Percentiles rank a stretch among this genome's conserved stretches.
Evolutionary conservation across 2,113 vertebrate genomes (phyloP).

Genomic region (Chionodraco myersi): DNA sequence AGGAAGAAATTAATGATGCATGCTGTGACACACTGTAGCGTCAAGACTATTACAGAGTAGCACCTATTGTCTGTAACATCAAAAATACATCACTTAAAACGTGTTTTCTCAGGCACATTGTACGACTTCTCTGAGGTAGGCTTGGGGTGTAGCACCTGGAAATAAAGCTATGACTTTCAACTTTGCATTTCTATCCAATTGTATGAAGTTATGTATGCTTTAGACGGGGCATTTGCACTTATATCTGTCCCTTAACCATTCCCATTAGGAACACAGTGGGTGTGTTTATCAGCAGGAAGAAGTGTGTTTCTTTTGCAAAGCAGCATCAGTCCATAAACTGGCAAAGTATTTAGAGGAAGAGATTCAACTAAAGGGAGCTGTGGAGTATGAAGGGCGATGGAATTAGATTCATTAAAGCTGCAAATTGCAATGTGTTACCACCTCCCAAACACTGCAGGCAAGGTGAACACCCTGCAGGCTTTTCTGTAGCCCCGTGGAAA

Average conservation of each 20-base stretch:
- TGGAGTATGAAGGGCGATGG: conserved; percentile 57
- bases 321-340: conserved; percentile 26
- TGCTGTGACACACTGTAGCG: no score
- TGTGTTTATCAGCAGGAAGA: conserved; percentile 33
- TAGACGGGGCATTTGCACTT: no score
- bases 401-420: conserved; percentile 59
- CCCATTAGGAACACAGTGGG: neutral
- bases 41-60: no score
- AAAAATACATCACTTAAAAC: neutral
- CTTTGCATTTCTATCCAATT: no score
- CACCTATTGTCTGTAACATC: no score
- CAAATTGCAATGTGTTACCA: conserved; percentile 50
- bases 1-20: neutral
- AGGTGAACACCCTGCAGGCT: conserved; percentile 41
- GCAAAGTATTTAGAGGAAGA: conserved; percentile 30
- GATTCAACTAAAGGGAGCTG: conserved; percentile 18
- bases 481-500: neutral
- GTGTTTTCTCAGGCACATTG: neutral
- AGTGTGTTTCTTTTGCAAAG: conserved; percentile 32
- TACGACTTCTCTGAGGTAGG: neutral
- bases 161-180: neutral
- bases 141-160: neutral
- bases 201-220: no score
- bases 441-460: conserved; percentile 31
- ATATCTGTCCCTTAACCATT: no score